A percentile compares a stretch with the other conserved stretches of the same genome.
Conservation (phyloP, 1,140 invertebrate species). For the Globodera ellingtonae region DNA sequence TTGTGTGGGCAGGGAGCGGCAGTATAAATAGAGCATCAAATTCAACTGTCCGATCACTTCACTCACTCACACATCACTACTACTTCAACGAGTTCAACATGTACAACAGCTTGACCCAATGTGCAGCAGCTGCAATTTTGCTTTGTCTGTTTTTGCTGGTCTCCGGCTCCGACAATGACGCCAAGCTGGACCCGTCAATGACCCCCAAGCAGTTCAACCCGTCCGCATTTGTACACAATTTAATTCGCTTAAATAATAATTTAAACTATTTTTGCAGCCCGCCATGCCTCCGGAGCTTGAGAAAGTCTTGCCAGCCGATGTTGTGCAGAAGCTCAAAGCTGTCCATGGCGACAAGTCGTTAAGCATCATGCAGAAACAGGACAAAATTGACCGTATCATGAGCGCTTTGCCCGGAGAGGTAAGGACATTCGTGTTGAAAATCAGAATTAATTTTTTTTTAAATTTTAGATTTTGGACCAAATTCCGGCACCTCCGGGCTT, state of each 20-base stretch:
- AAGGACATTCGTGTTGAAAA: neutral
- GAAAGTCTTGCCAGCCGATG: constrained; percentile 48
- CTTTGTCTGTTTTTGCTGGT: neutral
- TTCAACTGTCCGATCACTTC: neutral
- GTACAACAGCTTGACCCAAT: neutral
- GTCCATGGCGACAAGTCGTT: constrained; percentile 45
- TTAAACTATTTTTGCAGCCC: constrained; percentile 34
- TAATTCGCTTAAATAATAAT: neutral
- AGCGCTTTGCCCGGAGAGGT: constrained; percentile 41
- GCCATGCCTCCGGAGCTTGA: constrained; percentile 50
- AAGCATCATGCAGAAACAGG: constrained; percentile 48
- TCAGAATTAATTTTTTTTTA: neutral
- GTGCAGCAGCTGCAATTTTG: neutral
- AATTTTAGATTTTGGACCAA: constrained; percentile 47
- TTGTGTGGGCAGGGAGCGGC: neutral
- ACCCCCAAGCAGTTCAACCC: neutral
- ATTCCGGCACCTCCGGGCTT: constrained; percentile 56
- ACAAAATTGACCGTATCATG: constrained; percentile 57
- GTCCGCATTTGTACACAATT: neutral
- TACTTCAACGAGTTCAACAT: neutral
- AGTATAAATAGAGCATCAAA: neutral
- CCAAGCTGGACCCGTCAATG: neutral
- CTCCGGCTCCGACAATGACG: neutral
- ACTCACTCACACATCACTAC: neutral
- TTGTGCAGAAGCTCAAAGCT: constrained; percentile 49